Base-by-base conservation (phyloP, 2,797 vertebrate genomes). In the Hippoglossus hippoglossus region DNA sequence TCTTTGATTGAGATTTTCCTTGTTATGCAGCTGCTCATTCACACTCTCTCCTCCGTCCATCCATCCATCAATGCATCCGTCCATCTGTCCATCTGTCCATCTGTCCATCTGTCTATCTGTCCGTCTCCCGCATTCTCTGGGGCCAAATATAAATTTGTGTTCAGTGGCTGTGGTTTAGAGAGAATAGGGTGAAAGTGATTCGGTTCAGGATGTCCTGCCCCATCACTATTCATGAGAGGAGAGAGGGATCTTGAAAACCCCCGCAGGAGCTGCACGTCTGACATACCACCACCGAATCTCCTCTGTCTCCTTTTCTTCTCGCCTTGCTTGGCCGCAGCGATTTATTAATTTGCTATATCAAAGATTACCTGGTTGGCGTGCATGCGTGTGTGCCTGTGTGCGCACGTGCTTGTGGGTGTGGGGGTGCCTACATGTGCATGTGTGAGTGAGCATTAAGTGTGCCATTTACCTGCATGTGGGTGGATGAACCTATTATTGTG, bases 281-380 rank as follows among this genome's bases (percentile, higher is more conserved):
- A 89, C 85, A 85, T 74, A 80, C 81, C 76, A 77, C 81, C 76
- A 68, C 54, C 53, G 6, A 69, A 62, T 65, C 79, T 69, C 76
- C 75, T 72, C 76, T 72, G 79, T 87, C 80, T 81, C 62, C 58
- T 75, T 67, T 76, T 87, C 75, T 84, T 75, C 63, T 76, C 11
- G 49, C 82, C 80, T 79, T 75, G 82, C 87, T 87, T 69, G 80
- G 78, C 75, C 73, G 75, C 68, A 73, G 71, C 76, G 82, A 87
- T 89, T 91, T 89, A 91, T 91, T 85, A 76, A 90, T 90, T 90
- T 88, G 79, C 81, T 77, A 47, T 85, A 92, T 91, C 86, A 89
- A 90, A 90, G 82, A 84, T 84, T 87, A 77, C 85, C 83, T 21
- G 21, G 58, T 72, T 61, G 57, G 46, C 25, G 51, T 52, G 71